A percentile compares a stretch with the other conserved stretches of the same genome.
Conservation (phyloP, 2,888 invertebrate species). For the Drosophila suboccidentalis region DNA sequence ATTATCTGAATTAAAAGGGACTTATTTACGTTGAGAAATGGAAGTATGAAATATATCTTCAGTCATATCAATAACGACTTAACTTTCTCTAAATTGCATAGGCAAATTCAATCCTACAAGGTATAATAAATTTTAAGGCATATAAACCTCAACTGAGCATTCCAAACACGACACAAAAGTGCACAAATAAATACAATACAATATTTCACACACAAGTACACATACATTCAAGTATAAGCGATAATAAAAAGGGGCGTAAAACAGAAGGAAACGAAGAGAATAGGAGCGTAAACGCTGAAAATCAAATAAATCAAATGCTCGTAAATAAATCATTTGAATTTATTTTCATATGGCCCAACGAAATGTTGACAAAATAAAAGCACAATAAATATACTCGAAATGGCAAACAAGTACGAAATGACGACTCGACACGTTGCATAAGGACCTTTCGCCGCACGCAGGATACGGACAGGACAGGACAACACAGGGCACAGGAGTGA, state of each 20-base stretch:
- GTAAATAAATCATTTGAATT: slow-evolving; percentile 84
- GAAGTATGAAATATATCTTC: background rate
- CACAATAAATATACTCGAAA: slow-evolving; percentile 75
- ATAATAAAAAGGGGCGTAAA: slow-evolving; percentile 18
- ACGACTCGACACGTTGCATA: slow-evolving; percentile 62
- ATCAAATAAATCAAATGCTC: slow-evolving; percentile 84
- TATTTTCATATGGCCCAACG: slow-evolving; percentile 70
- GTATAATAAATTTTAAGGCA: slow-evolving; percentile 16
- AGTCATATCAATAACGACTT: background rate
- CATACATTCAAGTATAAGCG: background rate
- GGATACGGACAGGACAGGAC: slow-evolving; percentile 17
- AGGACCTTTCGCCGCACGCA: slow-evolving; percentile 27
- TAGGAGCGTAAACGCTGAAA: slow-evolving; percentile 58
- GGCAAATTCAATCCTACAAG: background rate
- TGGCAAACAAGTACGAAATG: slow-evolving; percentile 42
- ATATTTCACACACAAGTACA: slow-evolving; percentile 7
- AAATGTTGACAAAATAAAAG: slow-evolving; percentile 80
- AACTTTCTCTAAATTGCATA: background rate
- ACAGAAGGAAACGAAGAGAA: background rate
- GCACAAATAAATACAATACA: slow-evolving; percentile 42
- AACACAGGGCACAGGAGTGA: slow-evolving; percentile 59
- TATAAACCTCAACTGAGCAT: slow-evolving; percentile 27
- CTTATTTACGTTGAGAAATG: too few species aligned
- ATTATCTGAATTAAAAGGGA: background rate
- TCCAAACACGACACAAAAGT: slow-evolving; percentile 21